Evolutionary conservation across 2,113 vertebrate genomes (phyloP).

Genomic region (Aspiorhynchus laticeps): DNA sequence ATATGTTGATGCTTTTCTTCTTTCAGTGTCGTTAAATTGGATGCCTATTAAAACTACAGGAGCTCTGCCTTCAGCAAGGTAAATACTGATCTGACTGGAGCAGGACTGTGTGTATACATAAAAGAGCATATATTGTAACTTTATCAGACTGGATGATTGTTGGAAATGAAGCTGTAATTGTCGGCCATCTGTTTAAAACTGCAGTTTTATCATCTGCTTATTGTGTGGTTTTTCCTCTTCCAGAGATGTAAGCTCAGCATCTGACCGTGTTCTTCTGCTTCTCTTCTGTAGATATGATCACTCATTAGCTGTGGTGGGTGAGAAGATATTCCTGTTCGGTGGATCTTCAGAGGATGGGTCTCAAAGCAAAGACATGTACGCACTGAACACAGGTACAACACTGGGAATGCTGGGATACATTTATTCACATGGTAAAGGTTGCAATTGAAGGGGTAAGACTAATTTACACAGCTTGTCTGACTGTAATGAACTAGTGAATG

Average conservation of each 20-base stretch:
- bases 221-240: neutral
- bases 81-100: constrained; percentile 30
- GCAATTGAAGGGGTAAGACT: neutral
- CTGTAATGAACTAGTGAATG: neutral
- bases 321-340: constrained; percentile 75
- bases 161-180: constrained; percentile 56
- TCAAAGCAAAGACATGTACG: constrained; percentile 67
- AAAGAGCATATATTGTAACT: neutral
- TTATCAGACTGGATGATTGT: neutral
- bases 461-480: neutral
- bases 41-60: constrained; percentile 73
- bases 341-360: constrained; percentile 63
- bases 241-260: neutral
- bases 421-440: neutral
- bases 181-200: constrained; percentile 57
- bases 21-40: constrained; percentile 76
- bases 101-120: neutral
- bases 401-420: neutral
- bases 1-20: neutral
- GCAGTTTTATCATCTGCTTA: constrained; percentile 37
- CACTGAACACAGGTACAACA: constrained; percentile 72
- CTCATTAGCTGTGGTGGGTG: constrained; percentile 65
- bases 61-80: constrained; percentile 70
- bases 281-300: constrained; percentile 67
- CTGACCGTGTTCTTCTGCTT: neutral